A percentile compares a stretch with the other conserved stretches of the same genome.
Evolutionary conservation across 2,113 vertebrate species (phyloP).

Genomic region (Seriola rivoliana): DNA sequence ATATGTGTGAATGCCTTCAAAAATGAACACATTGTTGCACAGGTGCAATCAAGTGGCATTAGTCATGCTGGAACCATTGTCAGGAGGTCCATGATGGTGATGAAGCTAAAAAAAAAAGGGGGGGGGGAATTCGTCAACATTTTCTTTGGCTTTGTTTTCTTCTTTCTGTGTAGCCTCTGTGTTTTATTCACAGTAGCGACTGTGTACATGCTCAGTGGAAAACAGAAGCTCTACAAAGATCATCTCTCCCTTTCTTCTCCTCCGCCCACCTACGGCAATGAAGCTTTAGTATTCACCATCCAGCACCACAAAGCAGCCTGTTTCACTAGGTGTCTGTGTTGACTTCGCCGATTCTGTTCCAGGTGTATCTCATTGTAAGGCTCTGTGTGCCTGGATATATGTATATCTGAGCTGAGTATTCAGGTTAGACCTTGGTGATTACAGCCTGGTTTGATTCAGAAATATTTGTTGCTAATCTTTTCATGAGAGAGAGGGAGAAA

Average conservation of each 20-base stretch:
- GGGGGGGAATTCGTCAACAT: constrained; percentile 29
- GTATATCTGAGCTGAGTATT: not conserved
- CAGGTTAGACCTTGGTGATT: constrained; percentile 25
- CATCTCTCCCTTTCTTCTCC: constrained; percentile 40
- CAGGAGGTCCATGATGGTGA: not conserved
- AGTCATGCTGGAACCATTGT: not conserved
- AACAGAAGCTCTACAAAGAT: constrained; percentile 58
- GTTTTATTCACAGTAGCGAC: constrained; percentile 44
- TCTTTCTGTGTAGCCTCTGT: not conserved
- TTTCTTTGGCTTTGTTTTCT: constrained; percentile 37
- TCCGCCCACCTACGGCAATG: constrained; percentile 60
- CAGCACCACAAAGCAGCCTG: constrained; percentile 46
- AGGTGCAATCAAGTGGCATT: constrained; percentile 25
- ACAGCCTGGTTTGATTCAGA: constrained; percentile 24
- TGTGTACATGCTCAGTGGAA: constrained; percentile 54
- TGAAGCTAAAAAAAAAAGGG: not conserved
- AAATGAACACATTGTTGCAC: not conserved
- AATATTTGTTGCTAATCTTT: constrained; percentile 10
- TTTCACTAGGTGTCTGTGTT: constrained; percentile 45
- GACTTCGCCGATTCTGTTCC: constrained; percentile 46
- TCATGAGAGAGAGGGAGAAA: not conserved
- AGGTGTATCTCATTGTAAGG: constrained; percentile 36
- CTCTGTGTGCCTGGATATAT: not conserved
- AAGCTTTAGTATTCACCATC: constrained; percentile 60
- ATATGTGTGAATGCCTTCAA: not conserved